phyloP scores from a whole-genome alignment of 2,113 vertebrate species.

The Lagopus leucura region DNA sequence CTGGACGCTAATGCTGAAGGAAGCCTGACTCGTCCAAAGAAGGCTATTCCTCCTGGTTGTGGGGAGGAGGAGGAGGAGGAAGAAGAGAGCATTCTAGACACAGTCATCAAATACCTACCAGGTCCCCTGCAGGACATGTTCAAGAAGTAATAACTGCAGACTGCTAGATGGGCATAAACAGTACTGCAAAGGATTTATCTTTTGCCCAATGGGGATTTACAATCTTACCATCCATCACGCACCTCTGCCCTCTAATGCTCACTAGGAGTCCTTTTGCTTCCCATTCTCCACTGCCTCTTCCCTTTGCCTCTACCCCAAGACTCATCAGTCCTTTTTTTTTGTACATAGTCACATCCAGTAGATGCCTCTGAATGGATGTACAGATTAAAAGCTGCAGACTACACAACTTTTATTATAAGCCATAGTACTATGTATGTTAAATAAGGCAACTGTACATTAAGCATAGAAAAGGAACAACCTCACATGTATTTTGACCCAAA shows the following conservation, averaged over 20 bases:
- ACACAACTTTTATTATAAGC: constrained; percentile 81
- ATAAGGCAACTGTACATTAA: constrained; percentile 63
- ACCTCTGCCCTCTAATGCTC: constrained; percentile 10
- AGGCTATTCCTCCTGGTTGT: constrained; percentile 81
- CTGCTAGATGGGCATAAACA: constrained; percentile 69
- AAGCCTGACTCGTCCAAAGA: constrained; percentile 94
- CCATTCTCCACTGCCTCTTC: background rate
- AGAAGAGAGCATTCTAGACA: constrained; percentile 95
- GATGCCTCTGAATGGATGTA: constrained; percentile 74
- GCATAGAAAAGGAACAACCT: constrained; percentile 43
- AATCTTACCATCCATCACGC: background rate
- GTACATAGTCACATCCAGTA: constrained; percentile 71
- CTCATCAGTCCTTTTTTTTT: constrained; percentile 60
- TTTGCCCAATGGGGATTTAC: constrained; percentile 73
- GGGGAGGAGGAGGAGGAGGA: constrained; percentile 88
- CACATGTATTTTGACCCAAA: constrained; percentile 16
- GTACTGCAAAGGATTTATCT: constrained; percentile 74
- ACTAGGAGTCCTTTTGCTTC: background rate
- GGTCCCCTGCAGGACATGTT: constrained; percentile 97
- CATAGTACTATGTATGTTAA: constrained; percentile 79
- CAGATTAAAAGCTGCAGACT: constrained; percentile 76
- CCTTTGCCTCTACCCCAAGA: background rate
- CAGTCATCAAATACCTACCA: constrained; percentile 97
- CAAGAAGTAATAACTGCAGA: constrained; percentile 87
- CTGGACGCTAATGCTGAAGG: constrained; percentile 89